A percentile compares a stretch with the other conserved stretches of the same genome.
phyloP scores from a whole-genome alignment of 2,888 invertebrate species.

The Cerceris ruficornis region DNA sequence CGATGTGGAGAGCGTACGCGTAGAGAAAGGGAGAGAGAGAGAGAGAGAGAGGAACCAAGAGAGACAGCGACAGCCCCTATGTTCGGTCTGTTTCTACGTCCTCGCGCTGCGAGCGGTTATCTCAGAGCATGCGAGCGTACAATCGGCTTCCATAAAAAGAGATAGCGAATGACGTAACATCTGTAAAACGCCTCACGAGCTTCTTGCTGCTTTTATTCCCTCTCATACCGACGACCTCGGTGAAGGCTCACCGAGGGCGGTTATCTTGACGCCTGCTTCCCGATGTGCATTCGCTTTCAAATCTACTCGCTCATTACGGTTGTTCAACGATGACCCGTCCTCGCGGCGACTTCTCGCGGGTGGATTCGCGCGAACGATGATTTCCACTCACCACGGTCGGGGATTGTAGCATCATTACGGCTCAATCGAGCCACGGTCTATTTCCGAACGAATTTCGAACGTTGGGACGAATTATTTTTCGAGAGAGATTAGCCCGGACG shows the following conservation, averaged over 20 bases:
- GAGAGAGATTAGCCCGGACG: background rate
- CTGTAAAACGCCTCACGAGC: constrained; percentile 54
- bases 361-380: constrained; percentile 13
- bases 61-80: constrained; percentile 4
- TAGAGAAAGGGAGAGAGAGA: too few species aligned
- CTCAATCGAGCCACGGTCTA: constrained; percentile 26
- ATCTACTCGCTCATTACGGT: constrained; percentile 52
- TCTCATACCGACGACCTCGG: constrained; percentile 22
- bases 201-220: constrained; percentile 60
- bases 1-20: constrained; percentile 16
- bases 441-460: constrained; percentile 28
- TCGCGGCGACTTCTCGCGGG: constrained; percentile 2
- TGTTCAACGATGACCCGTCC: constrained; percentile 8
- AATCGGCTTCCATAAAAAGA: constrained; percentile 67
- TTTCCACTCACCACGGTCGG: constrained; percentile 35
- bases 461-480: background rate
- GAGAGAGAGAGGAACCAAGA: too few species aligned
- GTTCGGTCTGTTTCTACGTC: constrained; percentile 37
- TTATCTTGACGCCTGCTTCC: constrained; percentile 50
- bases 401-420: constrained; percentile 31
- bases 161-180: constrained; percentile 63
- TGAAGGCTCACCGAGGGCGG: constrained; percentile 24
- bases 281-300: constrained; percentile 57
- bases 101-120: constrained; percentile 43
- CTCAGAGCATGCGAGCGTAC: constrained; percentile 58